These are phyloP conservation scores for Hydractinia symbiolongicarpus DNA, from an alignment of 30 jellyfish, hydroid and myxozoan genomes.

Conservation along the genomic window DNA sequence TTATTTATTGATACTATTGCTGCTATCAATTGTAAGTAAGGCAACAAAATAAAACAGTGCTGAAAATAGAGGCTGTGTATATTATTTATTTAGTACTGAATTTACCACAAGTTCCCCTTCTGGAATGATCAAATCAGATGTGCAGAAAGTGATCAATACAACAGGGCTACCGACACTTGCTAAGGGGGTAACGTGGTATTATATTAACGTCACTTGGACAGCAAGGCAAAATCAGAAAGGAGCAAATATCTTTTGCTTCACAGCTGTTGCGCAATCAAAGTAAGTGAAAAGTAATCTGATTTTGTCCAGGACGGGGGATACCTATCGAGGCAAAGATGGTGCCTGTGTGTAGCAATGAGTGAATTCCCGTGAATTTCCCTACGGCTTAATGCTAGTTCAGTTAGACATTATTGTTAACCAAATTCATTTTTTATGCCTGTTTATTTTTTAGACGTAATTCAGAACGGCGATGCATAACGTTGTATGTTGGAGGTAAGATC, in stretches of 20 bases:
- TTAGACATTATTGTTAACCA: no score
- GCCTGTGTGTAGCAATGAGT: no score
- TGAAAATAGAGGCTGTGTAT: background rate
- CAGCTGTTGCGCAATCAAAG: conserved; percentile 2
- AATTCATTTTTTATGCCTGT: background rate
- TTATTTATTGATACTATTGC: no score
- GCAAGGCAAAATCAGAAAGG: background rate
- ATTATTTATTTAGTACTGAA: background rate
- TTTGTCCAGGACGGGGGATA: no score
- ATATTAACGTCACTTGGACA: background rate
- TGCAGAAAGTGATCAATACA: background rate
- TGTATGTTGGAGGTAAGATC: background rate
- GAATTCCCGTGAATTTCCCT: no score
- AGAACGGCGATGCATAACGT: background rate
- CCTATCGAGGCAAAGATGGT: no score
- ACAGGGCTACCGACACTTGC: background rate
- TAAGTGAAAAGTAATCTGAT: background rate
- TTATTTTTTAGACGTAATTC: conserved; percentile 2
- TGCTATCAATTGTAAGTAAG: no score
- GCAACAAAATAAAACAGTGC: no score
- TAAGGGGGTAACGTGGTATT: background rate
- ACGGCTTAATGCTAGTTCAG: no score
- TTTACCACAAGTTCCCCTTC: conserved; percentile 6
- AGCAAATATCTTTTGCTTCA: background rate
- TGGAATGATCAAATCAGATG: conserved; percentile 1